Evolutionary conservation across 2,113 vertebrate genomes (phyloP), one percentile per base, ranked within the genome.

Genomic region (Percina caprodes): DNA sequence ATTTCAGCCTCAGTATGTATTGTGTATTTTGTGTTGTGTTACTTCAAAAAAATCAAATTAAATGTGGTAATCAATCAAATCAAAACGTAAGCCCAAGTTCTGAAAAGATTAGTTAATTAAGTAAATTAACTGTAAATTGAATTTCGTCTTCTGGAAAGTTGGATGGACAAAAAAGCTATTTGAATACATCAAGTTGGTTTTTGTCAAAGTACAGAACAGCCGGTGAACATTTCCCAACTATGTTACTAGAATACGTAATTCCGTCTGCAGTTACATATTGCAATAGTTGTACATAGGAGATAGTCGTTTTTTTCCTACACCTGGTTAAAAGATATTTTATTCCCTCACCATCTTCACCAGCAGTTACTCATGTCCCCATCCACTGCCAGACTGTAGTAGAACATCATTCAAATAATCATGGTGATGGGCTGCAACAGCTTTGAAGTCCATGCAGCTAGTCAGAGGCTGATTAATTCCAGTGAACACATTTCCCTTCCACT

Each of bases 401-500:
- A 54, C 83, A 69, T 80, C 45, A 62, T 86, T 86, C 77, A 82
- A 56, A 89, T 89, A 89, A 87, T 91, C 77, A 79, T 13, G 6
- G 59, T 24, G 77, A 82, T 78, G 75, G 74, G 63, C 83, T 80
- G 55, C 77, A 42, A 42, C 39, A 18, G 80, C 92, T 92, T 92
- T 93, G 90, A 92, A 90, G 91, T 89, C 73, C 19, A 6, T 51
- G 62, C 75, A 60, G 71, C 90, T 70, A 62, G 80, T 89, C 35
- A 73, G 69, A 68, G 76, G 82, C 89, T 86, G 88, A 91, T 92
- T 79, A 90, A 85, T 90, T 89, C 77, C 74, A 77, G 68, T 45
- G 82, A 86, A 79, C 76, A 80, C 82, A 92, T 91, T 93, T 92
- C 74, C 84, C 78, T 86, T 84, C 62, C 55, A 68, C 92, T 92